phyloP scores from a whole-genome alignment of 1,140 invertebrate genomes.

The Drosophila santomea region DNA sequence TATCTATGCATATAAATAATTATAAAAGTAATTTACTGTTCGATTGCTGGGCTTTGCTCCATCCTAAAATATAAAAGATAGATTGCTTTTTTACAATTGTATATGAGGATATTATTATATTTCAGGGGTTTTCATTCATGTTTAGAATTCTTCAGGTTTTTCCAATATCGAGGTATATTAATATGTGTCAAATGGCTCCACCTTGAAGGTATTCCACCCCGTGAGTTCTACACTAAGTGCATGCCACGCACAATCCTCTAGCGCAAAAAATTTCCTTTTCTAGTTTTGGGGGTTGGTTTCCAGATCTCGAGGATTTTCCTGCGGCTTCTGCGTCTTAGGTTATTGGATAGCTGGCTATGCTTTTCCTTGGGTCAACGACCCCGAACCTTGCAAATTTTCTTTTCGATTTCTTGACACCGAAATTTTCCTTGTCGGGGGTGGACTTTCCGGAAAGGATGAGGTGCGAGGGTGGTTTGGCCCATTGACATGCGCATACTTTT shows the following conservation, averaged over 20 bases:
- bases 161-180: no score
- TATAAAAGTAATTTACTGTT: no score
- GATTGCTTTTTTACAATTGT: no score
- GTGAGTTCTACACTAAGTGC: background rate
- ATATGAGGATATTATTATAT: no score
- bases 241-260: background rate
- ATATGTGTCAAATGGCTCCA: background rate
- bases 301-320: conserved; percentile 16
- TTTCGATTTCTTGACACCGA: background rate
- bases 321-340: background rate
- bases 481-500: conserved; percentile 1
- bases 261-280: background rate
- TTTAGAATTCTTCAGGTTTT: no score
- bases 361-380: conserved; percentile 5
- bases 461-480: conserved; percentile 2
- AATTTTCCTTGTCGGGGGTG: conserved; percentile 1
- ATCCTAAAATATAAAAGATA: no score
- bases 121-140: no score
- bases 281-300: background rate
- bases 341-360: background rate
- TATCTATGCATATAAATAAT: no score
- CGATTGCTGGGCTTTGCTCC: no score
- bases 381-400: background rate
- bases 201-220: background rate
- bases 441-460: background rate